Percentiles rank a stretch among this genome's conserved stretches.
These are phyloP conservation scores for Cheilinus undulatus DNA, from an alignment of 2,113 vertebrate species.

Conservation along the genomic window DNA sequence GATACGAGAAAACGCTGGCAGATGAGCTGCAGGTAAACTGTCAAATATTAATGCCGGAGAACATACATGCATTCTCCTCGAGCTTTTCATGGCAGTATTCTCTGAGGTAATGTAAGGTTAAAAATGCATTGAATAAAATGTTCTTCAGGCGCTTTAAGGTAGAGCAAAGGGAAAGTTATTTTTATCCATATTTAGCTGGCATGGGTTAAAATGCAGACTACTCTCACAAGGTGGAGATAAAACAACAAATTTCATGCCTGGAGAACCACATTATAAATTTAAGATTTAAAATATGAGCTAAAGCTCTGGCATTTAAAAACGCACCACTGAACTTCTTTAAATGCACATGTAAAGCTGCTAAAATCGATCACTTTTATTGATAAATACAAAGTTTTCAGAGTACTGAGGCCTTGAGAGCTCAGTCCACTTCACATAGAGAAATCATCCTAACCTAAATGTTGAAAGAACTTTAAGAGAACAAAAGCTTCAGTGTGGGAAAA, in stretches of 20 bases:
- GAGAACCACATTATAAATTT: too few species aligned
- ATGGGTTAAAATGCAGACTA: background rate
- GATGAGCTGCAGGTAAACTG: slow-evolving; percentile 15
- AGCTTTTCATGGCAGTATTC: background rate
- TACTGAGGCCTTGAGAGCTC: background rate
- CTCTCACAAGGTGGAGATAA: background rate
- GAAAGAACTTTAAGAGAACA: too few species aligned
- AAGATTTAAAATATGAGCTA: too few species aligned
- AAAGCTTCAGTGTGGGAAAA: background rate
- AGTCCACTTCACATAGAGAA: too few species aligned
- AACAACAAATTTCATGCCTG: too few species aligned
- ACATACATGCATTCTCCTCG: background rate
- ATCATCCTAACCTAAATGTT: too few species aligned
- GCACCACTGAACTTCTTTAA: too few species aligned
- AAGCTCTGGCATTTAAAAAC: too few species aligned
- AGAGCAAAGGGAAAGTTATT: background rate
- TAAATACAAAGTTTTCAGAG: background rate
- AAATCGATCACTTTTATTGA: background rate
- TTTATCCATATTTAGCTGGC: background rate
- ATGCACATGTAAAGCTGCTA: background rate
- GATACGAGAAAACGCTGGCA: background rate
- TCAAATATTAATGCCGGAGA: slow-evolving; percentile 27
- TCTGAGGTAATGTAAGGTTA: background rate
- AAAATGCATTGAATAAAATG: background rate
- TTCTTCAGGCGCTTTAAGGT: background rate